A percentile compares a stretch with the other conserved stretches of the same genome.
These are phyloP conservation scores for Gonioctena quinquepunctata DNA, from an alignment of 1,140 invertebrate genomes.

Conservation along the genomic window DNA sequence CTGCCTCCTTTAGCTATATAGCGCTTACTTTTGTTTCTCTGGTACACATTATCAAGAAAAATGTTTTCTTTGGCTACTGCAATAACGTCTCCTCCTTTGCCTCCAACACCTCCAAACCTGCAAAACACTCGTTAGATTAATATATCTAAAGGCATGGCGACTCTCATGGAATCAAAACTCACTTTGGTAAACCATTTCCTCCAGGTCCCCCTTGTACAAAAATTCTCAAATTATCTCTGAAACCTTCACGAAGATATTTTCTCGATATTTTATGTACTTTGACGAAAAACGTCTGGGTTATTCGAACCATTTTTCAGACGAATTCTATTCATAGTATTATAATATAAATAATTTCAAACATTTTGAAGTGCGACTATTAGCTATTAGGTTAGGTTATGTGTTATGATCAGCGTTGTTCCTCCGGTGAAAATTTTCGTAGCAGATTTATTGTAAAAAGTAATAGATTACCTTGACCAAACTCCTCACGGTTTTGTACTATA, in stretches of 20 bases:
- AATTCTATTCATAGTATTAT: neutral
- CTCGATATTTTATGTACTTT: slow-evolving; percentile 46
- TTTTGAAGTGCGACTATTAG: no score
- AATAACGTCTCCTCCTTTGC: slow-evolving; percentile 82
- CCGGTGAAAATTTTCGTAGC: no score
- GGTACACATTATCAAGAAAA: slow-evolving; percentile 62
- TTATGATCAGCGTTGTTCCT: no score
- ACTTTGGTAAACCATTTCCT: slow-evolving; percentile 60
- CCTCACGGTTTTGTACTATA: no score
- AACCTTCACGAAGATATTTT: slow-evolving; percentile 58
- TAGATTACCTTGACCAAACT: no score
- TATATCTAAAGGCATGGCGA: neutral
- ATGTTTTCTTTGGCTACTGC: slow-evolving; percentile 68
- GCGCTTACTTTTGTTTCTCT: slow-evolving; percentile 61
- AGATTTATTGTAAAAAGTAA: no score
- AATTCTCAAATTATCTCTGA: slow-evolving; percentile 75
- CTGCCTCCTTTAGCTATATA: slow-evolving; percentile 68
- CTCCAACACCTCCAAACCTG: slow-evolving; percentile 85
- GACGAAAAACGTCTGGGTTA: slow-evolving; percentile 43
- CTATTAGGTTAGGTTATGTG: no score
- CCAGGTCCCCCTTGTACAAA: slow-evolving; percentile 77
- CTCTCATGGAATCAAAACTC: slow-evolving; percentile 5
- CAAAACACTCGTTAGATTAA: slow-evolving; percentile 1
- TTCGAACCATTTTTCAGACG: slow-evolving; percentile 54
- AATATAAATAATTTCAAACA: neutral